phyloP scores from a whole-genome alignment of 2,797 vertebrate species.

The Antrozous pallidus region DNA sequence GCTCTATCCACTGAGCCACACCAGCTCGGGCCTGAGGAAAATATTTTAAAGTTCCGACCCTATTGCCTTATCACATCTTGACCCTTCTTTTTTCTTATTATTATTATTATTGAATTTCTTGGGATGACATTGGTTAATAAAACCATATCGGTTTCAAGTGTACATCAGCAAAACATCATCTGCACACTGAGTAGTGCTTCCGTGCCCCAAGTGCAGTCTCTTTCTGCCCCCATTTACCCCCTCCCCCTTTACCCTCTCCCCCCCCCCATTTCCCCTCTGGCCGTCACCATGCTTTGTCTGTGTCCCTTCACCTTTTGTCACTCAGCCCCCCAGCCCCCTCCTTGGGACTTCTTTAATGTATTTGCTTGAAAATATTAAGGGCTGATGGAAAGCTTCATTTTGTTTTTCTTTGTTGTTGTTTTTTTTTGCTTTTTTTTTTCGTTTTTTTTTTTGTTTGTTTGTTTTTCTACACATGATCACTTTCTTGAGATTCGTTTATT shows the following conservation, averaged over 20 bases:
- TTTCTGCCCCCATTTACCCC: neutral
- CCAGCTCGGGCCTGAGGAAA: too few relatives aligned
- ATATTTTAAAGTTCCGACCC: neutral
- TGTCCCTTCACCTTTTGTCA: neutral
- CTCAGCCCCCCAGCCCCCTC: neutral
- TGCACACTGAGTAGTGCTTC: neutral
- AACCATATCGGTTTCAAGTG: neutral
- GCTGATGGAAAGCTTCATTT: neutral
- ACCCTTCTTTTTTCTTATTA: neutral
- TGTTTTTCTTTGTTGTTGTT: neutral
- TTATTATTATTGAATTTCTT: neutral
- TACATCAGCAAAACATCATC: neutral
- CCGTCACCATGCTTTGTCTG: neutral
- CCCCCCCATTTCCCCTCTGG: neutral
- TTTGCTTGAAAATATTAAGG: constrained; percentile 17
- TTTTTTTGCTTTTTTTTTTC: neutral
- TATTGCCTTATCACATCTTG: neutral
- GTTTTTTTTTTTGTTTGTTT: neutral
- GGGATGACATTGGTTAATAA: neutral
- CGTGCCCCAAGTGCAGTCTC: neutral
- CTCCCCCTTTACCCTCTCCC: neutral
- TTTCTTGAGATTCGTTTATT: neutral
- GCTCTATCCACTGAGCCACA: too few relatives aligned
- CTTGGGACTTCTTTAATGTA: neutral
- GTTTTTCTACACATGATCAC: neutral